Evolutionary conservation across 2,888 invertebrate genomes (phyloP).

Genomic region (Epirrhoe tristata): DNA sequence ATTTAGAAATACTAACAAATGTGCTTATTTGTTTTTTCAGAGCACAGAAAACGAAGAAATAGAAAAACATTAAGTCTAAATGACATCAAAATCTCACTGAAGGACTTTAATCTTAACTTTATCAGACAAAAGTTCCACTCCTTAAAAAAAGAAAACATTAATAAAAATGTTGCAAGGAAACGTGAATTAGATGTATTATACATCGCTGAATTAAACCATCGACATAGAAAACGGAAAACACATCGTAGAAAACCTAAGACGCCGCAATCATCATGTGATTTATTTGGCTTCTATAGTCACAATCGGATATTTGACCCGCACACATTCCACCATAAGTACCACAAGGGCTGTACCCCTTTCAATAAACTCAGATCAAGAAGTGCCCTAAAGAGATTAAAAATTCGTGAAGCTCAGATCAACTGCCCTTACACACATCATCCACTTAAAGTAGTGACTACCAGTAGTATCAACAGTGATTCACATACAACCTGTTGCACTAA

Average conservation of each 20-base stretch:
- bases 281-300: slow-evolving; percentile 46
- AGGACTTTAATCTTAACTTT: slow-evolving; percentile 4
- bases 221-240: slow-evolving; percentile 6
- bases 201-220: slow-evolving; percentile 3
- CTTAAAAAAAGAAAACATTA: slow-evolving; percentile 8
- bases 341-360: slow-evolving; percentile 30
- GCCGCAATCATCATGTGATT: slow-evolving; percentile 34
- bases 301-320: slow-evolving; percentile 29
- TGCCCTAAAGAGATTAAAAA: slow-evolving; percentile 12
- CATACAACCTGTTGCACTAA: slow-evolving; percentile 1
- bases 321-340: slow-evolving; percentile 33
- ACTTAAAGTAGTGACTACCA: slow-evolving; percentile 18
- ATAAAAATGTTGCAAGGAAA: slow-evolving; percentile 8
- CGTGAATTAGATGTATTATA: slow-evolving; percentile 18
- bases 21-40: slow-evolving; percentile 10
- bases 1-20: neutral
- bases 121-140: slow-evolving; percentile 8
- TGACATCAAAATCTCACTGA: slow-evolving; percentile 20
- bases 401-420: neutral
- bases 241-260: slow-evolving; percentile 4
- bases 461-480: slow-evolving; percentile 3
- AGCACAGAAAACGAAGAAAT: neutral
- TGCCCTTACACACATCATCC: slow-evolving; percentile 13
- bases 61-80: slow-evolving; percentile 25
- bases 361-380: slow-evolving; percentile 31